A percentile compares a stretch with the other conserved stretches of the same genome.
phyloP scores from a whole-genome alignment of 2,888 invertebrate genomes.

The Pandemis heparana region DNA sequence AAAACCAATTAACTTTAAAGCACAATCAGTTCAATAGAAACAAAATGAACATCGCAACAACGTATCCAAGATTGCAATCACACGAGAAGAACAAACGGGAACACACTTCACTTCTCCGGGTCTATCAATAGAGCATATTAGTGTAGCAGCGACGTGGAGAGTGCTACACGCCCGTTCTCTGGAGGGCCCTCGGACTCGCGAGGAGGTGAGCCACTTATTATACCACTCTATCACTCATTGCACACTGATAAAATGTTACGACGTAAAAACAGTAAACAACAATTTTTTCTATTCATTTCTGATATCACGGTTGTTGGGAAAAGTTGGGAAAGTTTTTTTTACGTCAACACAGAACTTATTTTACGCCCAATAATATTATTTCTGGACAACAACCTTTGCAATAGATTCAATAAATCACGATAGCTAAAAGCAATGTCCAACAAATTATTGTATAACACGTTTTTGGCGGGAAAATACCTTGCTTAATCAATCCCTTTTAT shows the following conservation, averaged over 20 bases:
- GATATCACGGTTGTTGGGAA: background rate
- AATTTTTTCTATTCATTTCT: background rate
- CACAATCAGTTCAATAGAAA: background rate
- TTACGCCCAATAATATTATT: constrained; percentile 13
- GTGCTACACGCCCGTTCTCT: constrained; percentile 29
- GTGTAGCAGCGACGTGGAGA: constrained; percentile 52
- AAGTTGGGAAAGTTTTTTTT: background rate
- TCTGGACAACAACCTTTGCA: constrained; percentile 43
- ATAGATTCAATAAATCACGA: constrained; percentile 69
- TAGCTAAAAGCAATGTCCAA: constrained; percentile 44
- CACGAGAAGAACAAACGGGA: constrained; percentile 48
- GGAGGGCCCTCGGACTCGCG: constrained; percentile 52
- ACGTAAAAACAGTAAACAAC: constrained; percentile 2
- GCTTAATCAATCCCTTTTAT: background rate
- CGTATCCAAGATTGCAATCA: constrained; percentile 42
- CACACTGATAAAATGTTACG: constrained; percentile 15
- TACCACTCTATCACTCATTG: constrained; percentile 35
- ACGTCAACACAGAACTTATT: constrained; percentile 5
- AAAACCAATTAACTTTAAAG: background rate
- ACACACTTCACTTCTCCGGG: constrained; percentile 49
- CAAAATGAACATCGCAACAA: constrained; percentile 19
- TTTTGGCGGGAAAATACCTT: background rate
- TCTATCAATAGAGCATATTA: constrained; percentile 60
- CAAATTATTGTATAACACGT: constrained; percentile 20
- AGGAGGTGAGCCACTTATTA: constrained; percentile 38